These are phyloP conservation scores for Xanthorhoe spadicearia DNA, from an alignment of 2,888 invertebrate species.

Conservation along the genomic window DNA sequence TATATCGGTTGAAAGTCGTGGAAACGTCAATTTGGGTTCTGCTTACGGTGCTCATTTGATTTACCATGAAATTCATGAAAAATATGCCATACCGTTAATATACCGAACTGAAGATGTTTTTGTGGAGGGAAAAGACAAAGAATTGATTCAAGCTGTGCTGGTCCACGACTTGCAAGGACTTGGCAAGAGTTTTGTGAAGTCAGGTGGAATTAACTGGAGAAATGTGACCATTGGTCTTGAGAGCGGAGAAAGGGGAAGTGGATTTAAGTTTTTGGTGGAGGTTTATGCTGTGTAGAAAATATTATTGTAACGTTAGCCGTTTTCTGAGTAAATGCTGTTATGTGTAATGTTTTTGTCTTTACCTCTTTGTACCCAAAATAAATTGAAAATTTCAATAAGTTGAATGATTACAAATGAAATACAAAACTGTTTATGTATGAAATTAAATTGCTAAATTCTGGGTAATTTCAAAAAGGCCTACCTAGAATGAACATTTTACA, in stretches of 20 bases:
- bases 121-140: constrained; percentile 32
- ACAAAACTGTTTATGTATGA: no score
- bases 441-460: no score
- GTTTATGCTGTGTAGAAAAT: constrained; percentile 45
- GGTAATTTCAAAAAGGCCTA: no score
- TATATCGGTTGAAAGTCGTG: constrained; percentile 10
- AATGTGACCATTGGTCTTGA: constrained; percentile 50
- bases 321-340: no score
- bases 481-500: no score
- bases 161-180: constrained; percentile 50
- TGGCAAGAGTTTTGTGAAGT: constrained; percentile 46
- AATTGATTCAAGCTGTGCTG: constrained; percentile 43
- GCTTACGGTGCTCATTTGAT: constrained; percentile 40
- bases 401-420: no score
- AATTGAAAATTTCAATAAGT: no score
- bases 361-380: no score
- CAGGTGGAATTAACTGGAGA: constrained; percentile 49
- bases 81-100: constrained; percentile 41
- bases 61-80: constrained; percentile 47
- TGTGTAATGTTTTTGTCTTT: no score
- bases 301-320: background rate
- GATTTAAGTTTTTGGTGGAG: constrained; percentile 52
- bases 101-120: constrained; percentile 44
- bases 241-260: constrained; percentile 42
- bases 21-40: constrained; percentile 1